Percentiles rank a stretch among this genome's conserved stretches.
Evolutionary conservation across 2,113 vertebrate genomes (phyloP).

Genomic region (Ancistrus triradiatus): DNA sequence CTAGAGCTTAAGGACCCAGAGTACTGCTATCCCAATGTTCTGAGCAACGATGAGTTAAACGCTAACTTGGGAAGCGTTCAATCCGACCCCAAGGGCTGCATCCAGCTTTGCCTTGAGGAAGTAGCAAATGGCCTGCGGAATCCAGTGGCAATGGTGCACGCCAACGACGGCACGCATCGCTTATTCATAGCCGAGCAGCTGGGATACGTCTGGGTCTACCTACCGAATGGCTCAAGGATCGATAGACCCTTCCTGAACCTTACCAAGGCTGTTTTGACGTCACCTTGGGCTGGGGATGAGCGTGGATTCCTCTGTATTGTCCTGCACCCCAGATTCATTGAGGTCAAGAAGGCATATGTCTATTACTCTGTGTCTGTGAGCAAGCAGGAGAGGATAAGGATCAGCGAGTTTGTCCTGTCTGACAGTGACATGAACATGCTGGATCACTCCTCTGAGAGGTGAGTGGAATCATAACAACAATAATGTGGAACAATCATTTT

Average conservation of each 20-base stretch:
- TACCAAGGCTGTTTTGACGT: slow-evolving; percentile 70
- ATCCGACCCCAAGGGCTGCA: slow-evolving; percentile 66
- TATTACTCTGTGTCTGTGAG: slow-evolving; percentile 75
- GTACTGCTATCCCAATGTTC: slow-evolving; percentile 76
- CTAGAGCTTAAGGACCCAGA: slow-evolving; percentile 72
- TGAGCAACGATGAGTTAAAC: slow-evolving; percentile 65
- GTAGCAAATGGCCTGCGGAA: slow-evolving; percentile 75
- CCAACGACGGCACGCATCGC: slow-evolving; percentile 73
- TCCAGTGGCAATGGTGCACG: slow-evolving; percentile 77
- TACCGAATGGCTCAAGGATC: slow-evolving; percentile 70
- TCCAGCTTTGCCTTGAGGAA: slow-evolving; percentile 75
- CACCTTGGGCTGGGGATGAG: slow-evolving; percentile 75
- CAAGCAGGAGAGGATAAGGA: slow-evolving; percentile 71
- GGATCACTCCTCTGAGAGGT: slow-evolving; percentile 76
- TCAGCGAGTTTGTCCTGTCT: slow-evolving; percentile 73
- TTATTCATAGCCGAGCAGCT: slow-evolving; percentile 79
- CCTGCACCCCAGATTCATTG: slow-evolving; percentile 66
- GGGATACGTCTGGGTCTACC: slow-evolving; percentile 75
- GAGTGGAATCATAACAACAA: background rate
- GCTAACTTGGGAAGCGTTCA: slow-evolving; percentile 65
- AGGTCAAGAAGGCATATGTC: slow-evolving; percentile 71
- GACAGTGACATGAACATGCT: slow-evolving; percentile 68
- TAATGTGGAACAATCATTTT: no score
- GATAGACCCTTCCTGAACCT: slow-evolving; percentile 78
- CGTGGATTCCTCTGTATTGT: slow-evolving; percentile 76